A percentile compares a stretch with the other conserved stretches of the same genome.
Evolutionary conservation across 2,888 invertebrate genomes (phyloP).

Genomic region (Andrena dorsata): DNA sequence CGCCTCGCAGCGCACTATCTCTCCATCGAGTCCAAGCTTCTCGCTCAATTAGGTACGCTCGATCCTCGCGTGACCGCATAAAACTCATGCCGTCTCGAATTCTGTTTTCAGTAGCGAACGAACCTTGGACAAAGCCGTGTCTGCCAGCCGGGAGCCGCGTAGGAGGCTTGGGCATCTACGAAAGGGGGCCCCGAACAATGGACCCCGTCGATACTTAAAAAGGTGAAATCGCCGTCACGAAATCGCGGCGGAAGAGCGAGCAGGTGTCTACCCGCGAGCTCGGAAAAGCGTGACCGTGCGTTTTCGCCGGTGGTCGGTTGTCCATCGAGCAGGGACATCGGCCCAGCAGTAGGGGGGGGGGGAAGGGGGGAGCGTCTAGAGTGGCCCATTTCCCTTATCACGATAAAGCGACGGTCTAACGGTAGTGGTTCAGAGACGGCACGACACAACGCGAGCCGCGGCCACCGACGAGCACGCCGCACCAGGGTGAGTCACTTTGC

Average conservation of each 20-base stretch:
- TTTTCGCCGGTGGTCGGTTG: slow-evolving; percentile 12
- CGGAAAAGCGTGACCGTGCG: slow-evolving; percentile 36
- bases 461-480: slow-evolving; percentile 24
- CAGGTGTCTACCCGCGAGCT: slow-evolving; percentile 11
- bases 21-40: no score
- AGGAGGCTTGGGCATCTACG: no score
- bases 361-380: slow-evolving; percentile 56
- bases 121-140: slow-evolving; percentile 1
- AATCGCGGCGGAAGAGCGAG: background rate
- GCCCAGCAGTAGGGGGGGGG: background rate
- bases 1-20: no score
- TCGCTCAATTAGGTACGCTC: no score
- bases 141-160: no score
- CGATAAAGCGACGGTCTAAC: slow-evolving; percentile 67
- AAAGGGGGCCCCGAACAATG: no score
- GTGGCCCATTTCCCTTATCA: slow-evolving; percentile 77
- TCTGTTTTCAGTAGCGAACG: slow-evolving; percentile 29
- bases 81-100: background rate
- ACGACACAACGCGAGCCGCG: slow-evolving; percentile 37
- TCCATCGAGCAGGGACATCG: slow-evolving; percentile 16
- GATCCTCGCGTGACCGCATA: no score
- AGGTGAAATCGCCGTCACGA: no score
- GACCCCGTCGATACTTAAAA: no score
- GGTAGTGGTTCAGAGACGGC: slow-evolving; percentile 34
- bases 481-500: slow-evolving; percentile 65